Evolutionary conservation across 2,888 invertebrate species (phyloP).

Genomic region (Phyto melanocephala): DNA sequence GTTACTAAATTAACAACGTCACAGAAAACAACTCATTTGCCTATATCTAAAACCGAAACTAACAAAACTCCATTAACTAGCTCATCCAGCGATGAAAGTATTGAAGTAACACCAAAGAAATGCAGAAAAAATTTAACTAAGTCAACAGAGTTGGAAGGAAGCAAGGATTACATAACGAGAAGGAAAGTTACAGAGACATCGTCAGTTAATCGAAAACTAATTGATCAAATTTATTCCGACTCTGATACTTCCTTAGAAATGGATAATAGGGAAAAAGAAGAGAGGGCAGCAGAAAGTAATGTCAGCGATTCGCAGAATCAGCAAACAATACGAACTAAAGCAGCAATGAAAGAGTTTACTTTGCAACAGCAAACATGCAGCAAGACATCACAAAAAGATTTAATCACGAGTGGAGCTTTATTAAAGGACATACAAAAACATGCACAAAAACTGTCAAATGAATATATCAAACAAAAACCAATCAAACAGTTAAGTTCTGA

Average conservation of each 20-base stretch:
- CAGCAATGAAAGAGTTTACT: constrained; percentile 90
- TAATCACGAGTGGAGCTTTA: constrained; percentile 3
- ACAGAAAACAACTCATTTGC: constrained; percentile 63
- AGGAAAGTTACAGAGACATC: constrained; percentile 19
- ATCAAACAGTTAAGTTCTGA: constrained; percentile 82
- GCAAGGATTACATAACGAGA: constrained; percentile 21
- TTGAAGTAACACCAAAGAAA: constrained; percentile 85
- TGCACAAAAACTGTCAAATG: constrained; percentile 47
- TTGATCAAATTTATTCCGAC: constrained; percentile 91
- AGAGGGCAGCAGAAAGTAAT: constrained; percentile 81
- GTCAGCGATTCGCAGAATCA: constrained; percentile 85
- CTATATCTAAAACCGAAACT: constrained; percentile 82
- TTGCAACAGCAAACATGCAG: constrained; percentile 74
- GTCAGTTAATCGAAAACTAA: constrained; percentile 78
- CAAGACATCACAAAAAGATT: constrained; percentile 66
- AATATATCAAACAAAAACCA: constrained; percentile 58
- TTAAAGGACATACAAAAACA: constrained; percentile 12
- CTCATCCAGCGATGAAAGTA: constrained; percentile 91
- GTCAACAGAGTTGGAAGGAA: constrained; percentile 9
- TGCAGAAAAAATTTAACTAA: constrained; percentile 42
- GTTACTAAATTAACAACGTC: constrained; percentile 48
- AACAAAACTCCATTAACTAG: constrained; percentile 82
- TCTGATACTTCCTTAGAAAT: constrained; percentile 79
- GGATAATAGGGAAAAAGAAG: constrained; percentile 69
- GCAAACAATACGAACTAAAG: constrained; percentile 87